Conservation (phyloP, 2,113 vertebrate genomes). For the Eclectus roratus region DNA sequence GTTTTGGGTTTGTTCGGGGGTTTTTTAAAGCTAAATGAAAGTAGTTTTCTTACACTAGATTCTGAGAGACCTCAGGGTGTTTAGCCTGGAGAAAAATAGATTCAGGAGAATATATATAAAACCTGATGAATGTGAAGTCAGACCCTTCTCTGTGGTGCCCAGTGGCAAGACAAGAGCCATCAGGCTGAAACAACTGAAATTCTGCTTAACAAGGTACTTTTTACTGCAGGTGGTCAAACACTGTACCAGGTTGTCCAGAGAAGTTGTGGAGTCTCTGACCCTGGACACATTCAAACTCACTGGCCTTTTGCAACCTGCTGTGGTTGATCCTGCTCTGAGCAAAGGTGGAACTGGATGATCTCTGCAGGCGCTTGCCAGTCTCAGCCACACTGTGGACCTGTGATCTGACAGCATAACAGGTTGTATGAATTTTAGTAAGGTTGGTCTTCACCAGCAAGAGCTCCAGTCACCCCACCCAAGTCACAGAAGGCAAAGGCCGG, state of each 20-base stretch:
- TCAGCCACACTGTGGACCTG: neutral
- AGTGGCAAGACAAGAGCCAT: neutral
- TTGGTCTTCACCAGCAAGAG: neutral
- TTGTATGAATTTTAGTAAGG: neutral
- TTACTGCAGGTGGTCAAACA: neutral
- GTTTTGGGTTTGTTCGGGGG: neutral
- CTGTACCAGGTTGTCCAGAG: neutral
- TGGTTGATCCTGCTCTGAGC: neutral
- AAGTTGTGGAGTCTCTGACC: neutral
- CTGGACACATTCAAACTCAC: neutral
- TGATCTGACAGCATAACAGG: neutral
- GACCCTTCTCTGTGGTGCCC: neutral
- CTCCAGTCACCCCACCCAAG: neutral
- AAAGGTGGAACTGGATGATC: accelerated
- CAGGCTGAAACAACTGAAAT: neutral
- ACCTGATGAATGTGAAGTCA: neutral
- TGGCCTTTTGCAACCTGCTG: neutral
- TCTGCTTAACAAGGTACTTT: neutral
- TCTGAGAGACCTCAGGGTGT: neutral
- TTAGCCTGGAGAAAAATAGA: neutral
- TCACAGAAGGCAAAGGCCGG: neutral
- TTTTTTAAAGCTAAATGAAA: neutral
- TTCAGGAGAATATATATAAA: neutral
- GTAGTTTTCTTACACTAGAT: neutral
- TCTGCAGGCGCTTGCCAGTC: neutral